Evolutionary conservation across 2,888 invertebrate species (phyloP), one percentile per base, ranked within the genome.

Genomic region (Labia minor): DNA sequence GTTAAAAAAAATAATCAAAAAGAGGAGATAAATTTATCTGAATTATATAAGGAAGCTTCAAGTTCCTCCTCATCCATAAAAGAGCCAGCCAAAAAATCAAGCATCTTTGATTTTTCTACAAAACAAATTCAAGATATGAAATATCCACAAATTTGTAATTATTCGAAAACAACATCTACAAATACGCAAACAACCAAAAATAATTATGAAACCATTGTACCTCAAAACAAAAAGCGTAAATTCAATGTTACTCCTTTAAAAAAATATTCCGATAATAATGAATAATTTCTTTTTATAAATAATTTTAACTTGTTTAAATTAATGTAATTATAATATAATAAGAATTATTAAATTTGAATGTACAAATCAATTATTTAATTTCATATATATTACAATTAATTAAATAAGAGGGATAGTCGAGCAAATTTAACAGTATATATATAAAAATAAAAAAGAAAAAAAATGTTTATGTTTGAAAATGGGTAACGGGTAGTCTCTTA

Each of bases 81-180:
- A n/a, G n/a, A n/a, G n/a, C n/a, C n/a, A n/a, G n/a, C 16, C 1
- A 61, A 66, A 61, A 62, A 61, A 65, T 62, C 11, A 26, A 21
- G 21, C 4, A 19, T 62, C 21, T 61, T 16, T 21, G 26, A 81
- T 72, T 81, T 80, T 73, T 79, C 80, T 37, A 80, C 81, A 77
- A 79, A 81, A 69, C 80, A 80, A 68, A 81, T 81, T 68, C 80
- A 80, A 72, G 80, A 78, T 73, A 78, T 79, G 11, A 77, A 80
- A 70, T 71, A 78, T 62, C 78, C 78, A 69, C 76, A 19, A 79
- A 79, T 77, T 77, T n/a, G 76, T 0, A 83, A 77, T 49, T n/a
- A n/a, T n/a, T n/a, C n/a, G n/a, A n/a, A n/a, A n/a, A n/a, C n/a
- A n/a, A n/a, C n/a, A n/a, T n/a, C n/a, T n/a, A n/a, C n/a, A n/a